Evolutionary conservation across 2,888 invertebrate genomes (phyloP).

Genomic region (Caenorhabditis virilis): DNA sequence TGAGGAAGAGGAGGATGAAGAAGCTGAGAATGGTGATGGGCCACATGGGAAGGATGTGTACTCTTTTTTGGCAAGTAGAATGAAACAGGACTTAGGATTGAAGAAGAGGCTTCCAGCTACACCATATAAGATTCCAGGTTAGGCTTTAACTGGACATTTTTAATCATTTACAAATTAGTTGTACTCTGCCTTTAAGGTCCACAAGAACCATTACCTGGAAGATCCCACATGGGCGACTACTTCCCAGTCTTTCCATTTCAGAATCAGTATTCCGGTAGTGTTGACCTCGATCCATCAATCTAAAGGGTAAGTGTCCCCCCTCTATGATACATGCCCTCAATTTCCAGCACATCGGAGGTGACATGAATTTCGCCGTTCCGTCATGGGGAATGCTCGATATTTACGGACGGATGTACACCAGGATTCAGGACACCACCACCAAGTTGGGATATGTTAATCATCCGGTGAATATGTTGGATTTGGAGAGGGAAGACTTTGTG

Average conservation of each 20-base stretch:
- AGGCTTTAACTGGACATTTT: background rate
- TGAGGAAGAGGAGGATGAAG: constrained; percentile 15
- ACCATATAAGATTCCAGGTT: constrained; percentile 46
- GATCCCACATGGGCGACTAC: constrained; percentile 56
- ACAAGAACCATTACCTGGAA: constrained; percentile 57
- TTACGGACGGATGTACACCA: constrained; percentile 54
- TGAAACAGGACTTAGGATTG: constrained; percentile 47
- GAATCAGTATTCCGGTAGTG: constrained; percentile 57
- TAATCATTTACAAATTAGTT: too few relatives aligned
- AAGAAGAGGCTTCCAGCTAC: constrained; percentile 35
- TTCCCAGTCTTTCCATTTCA: constrained; percentile 61
- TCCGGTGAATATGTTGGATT: constrained; percentile 61
- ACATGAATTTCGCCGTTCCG: constrained; percentile 58
- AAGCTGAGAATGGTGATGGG: constrained; percentile 15
- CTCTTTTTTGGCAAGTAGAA: constrained; percentile 48
- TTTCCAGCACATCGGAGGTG: constrained; percentile 60
- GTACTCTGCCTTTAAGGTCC: constrained; percentile 37
- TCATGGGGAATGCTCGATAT: constrained; percentile 61
- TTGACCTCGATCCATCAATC: constrained; percentile 61
- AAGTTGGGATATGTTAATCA: constrained; percentile 60
- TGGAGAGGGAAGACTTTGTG: constrained; percentile 56
- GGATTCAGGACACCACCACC: constrained; percentile 51
- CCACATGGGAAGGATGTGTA: constrained; percentile 18
- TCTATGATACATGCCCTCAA: background rate
- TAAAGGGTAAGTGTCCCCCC: constrained; percentile 40